Percentiles rank a stretch among this genome's conserved stretches.
Evolutionary conservation across 2,113 vertebrate species (phyloP).

Genomic region (Silurus asotus): DNA sequence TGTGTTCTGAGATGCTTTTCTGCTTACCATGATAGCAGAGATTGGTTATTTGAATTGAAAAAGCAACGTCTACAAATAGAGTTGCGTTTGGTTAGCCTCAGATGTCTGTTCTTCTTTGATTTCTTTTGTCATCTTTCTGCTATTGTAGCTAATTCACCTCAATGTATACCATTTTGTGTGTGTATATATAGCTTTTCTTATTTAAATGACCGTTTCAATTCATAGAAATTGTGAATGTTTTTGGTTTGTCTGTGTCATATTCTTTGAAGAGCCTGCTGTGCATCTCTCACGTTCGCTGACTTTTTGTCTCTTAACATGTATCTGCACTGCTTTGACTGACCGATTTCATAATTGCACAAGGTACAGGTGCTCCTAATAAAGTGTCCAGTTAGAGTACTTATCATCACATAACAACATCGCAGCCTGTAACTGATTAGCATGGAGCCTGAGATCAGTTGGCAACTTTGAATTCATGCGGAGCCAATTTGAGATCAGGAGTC

Average conservation of each 20-base stretch:
- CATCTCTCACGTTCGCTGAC: background rate
- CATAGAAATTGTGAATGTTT: background rate
- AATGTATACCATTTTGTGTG: no score
- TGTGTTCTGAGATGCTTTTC: background rate
- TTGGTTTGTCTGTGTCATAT: background rate
- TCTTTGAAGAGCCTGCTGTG: background rate
- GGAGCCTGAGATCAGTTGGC: slow-evolving; percentile 17
- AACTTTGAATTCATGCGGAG: slow-evolving; percentile 24
- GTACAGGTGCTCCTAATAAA: background rate
- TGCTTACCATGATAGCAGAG: background rate
- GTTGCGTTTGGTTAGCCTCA: no score
- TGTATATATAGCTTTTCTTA: no score
- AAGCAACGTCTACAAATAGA: no score
- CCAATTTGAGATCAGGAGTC: slow-evolving; percentile 38
- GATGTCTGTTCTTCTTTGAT: no score
- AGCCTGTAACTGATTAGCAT: background rate
- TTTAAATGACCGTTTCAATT: no score
- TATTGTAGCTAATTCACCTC: no score
- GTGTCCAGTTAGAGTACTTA: background rate
- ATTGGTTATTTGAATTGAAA: background rate
- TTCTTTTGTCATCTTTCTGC: no score
- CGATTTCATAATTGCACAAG: background rate
- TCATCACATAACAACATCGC: background rate
- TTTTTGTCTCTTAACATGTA: background rate
- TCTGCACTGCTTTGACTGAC: background rate